Evolutionary conservation across 2,888 invertebrate genomes (phyloP).

Genomic region (Cremastinae sp.): DNA sequence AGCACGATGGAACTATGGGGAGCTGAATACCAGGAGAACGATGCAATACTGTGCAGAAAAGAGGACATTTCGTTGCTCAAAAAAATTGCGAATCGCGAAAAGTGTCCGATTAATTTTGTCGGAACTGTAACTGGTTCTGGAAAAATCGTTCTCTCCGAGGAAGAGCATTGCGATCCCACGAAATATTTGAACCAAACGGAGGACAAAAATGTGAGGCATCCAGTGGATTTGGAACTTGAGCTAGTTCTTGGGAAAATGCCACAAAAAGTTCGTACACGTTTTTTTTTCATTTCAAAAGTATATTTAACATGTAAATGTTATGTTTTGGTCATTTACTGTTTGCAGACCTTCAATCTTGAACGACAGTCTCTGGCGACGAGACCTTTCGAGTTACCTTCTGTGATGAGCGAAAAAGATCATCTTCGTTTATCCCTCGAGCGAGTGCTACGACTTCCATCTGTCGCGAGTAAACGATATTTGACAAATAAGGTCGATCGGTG

Average conservation of each 20-base stretch:
- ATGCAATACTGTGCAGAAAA: constrained; percentile 91
- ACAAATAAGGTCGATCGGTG: constrained; percentile 98
- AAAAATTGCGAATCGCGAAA: constrained; percentile 91
- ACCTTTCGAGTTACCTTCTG: constrained; percentile 83
- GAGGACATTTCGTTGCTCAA: constrained; percentile 85
- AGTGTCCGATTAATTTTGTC: constrained; percentile 95
- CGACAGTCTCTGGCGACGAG: constrained; percentile 81
- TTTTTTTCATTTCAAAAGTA: background rate
- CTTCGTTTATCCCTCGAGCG: constrained; percentile 87
- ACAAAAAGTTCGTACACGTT: constrained; percentile 81
- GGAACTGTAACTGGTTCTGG: constrained; percentile 95
- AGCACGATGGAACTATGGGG: constrained; percentile 98
- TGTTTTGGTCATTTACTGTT: constrained; percentile 13
- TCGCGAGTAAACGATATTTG: constrained; percentile 96
- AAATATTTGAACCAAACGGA: constrained; percentile 77
- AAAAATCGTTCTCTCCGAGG: constrained; percentile 87
- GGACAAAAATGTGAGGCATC: constrained; percentile 82
- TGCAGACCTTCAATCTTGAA: constrained; percentile 84
- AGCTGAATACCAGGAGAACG: constrained; percentile 98
- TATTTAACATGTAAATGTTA: background rate
- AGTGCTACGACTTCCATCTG: constrained; percentile 93
- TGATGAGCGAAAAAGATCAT: constrained; percentile 77
- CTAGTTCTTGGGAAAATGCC: constrained; percentile 95
- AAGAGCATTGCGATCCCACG: constrained; percentile 81
- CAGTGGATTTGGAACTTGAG: constrained; percentile 94